Conservation (phyloP, 2,113 vertebrate species). For the Bucco capensis region DNA sequence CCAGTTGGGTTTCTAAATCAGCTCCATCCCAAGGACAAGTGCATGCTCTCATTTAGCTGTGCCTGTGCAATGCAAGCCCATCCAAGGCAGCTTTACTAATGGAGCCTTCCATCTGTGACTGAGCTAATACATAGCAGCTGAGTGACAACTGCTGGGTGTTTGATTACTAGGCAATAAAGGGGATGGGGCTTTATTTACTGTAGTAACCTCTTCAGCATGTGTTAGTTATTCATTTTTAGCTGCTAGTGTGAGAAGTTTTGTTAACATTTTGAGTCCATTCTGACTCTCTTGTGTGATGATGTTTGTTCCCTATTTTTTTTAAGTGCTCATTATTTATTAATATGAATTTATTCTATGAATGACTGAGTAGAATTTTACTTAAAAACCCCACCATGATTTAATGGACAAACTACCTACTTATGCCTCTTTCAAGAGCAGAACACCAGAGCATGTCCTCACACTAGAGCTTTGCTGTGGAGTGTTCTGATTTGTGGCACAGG, state of each 20-base stretch:
- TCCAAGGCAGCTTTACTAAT: background rate
- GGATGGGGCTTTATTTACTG: background rate
- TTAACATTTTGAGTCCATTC: background rate
- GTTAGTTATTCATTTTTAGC: background rate
- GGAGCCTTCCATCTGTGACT: background rate
- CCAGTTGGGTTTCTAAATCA: background rate
- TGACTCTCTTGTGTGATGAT: background rate
- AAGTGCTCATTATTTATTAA: background rate
- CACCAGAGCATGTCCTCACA: fast-evolving
- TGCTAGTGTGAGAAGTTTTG: background rate
- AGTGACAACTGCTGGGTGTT: background rate
- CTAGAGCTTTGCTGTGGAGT: background rate
- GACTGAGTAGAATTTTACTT: background rate
- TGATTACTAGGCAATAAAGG: background rate
- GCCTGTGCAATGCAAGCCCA: background rate
- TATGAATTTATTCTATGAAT: background rate
- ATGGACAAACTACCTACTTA: background rate
- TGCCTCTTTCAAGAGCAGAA: background rate
- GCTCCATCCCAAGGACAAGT: background rate
- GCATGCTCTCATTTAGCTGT: background rate
- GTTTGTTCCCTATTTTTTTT: background rate
- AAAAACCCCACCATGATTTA: fast-evolving
- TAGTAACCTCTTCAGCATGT: background rate
- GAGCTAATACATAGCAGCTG: background rate
- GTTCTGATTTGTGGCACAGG: background rate